Evolutionary conservation across 2,113 vertebrate genomes (phyloP), one percentile per base, ranked within the genome.

Genomic region (Corydoras maculifer): DNA sequence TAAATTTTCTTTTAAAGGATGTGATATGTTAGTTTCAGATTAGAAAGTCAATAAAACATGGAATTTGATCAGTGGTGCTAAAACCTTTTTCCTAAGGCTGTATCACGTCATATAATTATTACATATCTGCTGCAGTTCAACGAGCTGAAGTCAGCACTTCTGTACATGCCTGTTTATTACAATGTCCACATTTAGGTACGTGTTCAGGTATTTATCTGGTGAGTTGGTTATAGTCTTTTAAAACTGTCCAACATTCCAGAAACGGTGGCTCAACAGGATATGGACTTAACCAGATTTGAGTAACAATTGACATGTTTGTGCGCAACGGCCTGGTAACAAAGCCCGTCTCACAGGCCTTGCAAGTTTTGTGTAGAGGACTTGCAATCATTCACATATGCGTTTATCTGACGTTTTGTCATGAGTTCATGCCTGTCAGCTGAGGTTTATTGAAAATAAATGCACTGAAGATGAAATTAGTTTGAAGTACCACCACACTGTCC

Each of bases 211-310:
- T 60, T 35, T 54, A 43, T 53, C n/a, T 18, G 4, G 30, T 66
- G 57, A 49, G 30, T 48, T 73, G 30, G 8, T 29, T 51, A 13
- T 57, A 53, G 14, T 4, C 43, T 32, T 65, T 32, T 35, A 65
- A 32, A 66, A 71, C 54, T 31, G 29, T 64, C 60, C 70, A 61
- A 18, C 76, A 80, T 77, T 82, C 69, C 74, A 80, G 54, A 70
- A 77, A 76, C 76, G 73, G 65, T 75, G 68, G 55, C 67, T 65
- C 62, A 72, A 78, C 63, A 77, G 74, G 70, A 80, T 80, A 77
- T 77, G 72, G 78, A 76, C 75, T 81, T 77, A 75, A 79, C 72
- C 73, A 75, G 76, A 77, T 79, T 81, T 79, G 73, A 60, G 25
- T 70, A 77, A 77, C 77, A 78, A 78, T 74, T 61, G 71, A 62